Conservation (phyloP, 2,888 invertebrate genomes). For the Ganaspis brasiliensis region DNA sequence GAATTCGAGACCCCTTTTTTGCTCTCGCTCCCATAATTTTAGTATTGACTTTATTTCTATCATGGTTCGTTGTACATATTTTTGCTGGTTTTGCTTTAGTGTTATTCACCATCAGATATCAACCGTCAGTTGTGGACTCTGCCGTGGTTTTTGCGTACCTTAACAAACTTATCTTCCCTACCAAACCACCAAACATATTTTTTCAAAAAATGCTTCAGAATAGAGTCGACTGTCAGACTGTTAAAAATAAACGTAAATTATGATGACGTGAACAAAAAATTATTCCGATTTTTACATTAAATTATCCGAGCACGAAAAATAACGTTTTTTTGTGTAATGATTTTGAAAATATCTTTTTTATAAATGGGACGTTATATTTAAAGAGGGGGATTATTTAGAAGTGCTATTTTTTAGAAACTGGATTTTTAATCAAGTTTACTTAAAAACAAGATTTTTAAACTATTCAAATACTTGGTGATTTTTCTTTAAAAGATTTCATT, state of each 20-base stretch:
- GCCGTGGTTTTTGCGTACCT: neutral
- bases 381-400: no score
- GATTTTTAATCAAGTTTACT: no score
- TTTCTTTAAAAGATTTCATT: no score
- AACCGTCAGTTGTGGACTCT: neutral
- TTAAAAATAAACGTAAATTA: neutral
- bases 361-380: no score
- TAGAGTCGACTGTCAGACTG: neutral
- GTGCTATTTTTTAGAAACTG: no score
- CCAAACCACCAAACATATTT: neutral
- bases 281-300: neutral
- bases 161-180: conserved; percentile 30
- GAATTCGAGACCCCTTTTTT: conserved; percentile 26
- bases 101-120: conserved; percentile 31
- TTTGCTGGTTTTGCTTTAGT: conserved; percentile 19
- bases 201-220: neutral
- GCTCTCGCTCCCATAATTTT: conserved; percentile 24
- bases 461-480: no score
- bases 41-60: conserved; percentile 39
- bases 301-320: neutral
- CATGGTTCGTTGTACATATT: conserved; percentile 38
- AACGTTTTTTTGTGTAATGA: no score
- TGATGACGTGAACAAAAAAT: neutral
- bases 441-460: no score
- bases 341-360: no score